phyloP scores from a whole-genome alignment of 2,797 vertebrate genomes.

The Chelon auratus region DNA sequence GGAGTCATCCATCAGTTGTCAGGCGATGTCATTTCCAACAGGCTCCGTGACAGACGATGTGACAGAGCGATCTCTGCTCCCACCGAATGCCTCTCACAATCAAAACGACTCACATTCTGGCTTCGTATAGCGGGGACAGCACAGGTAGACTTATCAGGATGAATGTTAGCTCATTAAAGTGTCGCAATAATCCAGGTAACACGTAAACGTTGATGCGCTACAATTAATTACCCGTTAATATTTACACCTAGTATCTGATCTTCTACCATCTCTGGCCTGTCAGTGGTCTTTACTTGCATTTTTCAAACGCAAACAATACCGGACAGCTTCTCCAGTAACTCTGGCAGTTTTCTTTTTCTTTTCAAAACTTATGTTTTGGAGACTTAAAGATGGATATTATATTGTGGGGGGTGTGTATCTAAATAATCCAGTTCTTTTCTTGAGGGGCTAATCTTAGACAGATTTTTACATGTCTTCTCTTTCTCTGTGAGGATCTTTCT shows the following conservation, averaged over 20 bases:
- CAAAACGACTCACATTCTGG: neutral
- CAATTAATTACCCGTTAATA: neutral
- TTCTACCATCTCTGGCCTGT: neutral
- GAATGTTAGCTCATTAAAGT: neutral
- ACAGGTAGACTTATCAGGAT: neutral
- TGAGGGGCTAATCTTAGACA: neutral
- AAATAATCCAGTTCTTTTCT: neutral
- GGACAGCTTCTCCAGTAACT: neutral
- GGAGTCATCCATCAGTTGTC: neutral
- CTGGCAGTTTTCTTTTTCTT: neutral
- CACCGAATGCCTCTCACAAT: neutral
- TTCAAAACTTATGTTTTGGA: neutral
- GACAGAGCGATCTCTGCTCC: slow-evolving; percentile 2
- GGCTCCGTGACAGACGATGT: neutral
- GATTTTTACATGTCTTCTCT: neutral
- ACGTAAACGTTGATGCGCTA: neutral
- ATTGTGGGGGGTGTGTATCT: neutral
- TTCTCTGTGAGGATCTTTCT: neutral
- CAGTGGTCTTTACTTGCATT: neutral
- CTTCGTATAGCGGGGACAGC: neutral
- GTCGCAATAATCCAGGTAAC: neutral
- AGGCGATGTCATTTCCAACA: neutral
- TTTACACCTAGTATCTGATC: neutral
- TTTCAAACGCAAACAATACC: neutral
- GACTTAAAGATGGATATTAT: neutral